These are phyloP conservation scores for Carassius gibelio DNA, from an alignment of 2,113 vertebrate genomes.

Conservation along the genomic window DNA sequence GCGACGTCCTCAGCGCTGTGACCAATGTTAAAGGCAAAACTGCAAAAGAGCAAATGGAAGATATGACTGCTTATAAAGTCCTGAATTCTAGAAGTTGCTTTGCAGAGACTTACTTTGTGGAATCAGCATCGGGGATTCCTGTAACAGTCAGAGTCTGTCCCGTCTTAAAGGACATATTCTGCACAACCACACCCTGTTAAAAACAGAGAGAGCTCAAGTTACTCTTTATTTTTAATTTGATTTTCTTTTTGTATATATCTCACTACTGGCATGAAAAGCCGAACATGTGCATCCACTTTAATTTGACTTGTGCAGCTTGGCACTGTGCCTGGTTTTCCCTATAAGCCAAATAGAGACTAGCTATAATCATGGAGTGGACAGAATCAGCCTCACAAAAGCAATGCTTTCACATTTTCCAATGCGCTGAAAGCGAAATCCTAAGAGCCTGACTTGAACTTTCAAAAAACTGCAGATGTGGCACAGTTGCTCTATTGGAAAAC, in stretches of 20 bases:
- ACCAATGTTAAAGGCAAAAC: slow-evolving; percentile 75
- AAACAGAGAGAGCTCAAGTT: neutral
- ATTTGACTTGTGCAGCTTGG: slow-evolving; percentile 27
- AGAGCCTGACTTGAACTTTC: slow-evolving; percentile 1
- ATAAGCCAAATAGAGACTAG: slow-evolving; percentile 12
- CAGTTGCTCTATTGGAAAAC: slow-evolving; percentile 1
- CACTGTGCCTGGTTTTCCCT: slow-evolving; percentile 22
- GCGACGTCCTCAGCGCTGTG: slow-evolving; percentile 64
- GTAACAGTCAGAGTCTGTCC: slow-evolving; percentile 74
- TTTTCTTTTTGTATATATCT: neutral
- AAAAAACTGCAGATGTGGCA: slow-evolving; percentile 49
- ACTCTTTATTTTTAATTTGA: neutral
- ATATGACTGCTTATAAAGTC: neutral
- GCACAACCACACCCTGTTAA: slow-evolving; percentile 66
- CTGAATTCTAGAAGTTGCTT: neutral
- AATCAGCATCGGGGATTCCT: slow-evolving; percentile 66
- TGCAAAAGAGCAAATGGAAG: slow-evolving; percentile 40
- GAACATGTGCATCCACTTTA: slow-evolving; percentile 68
- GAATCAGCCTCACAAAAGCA: slow-evolving; percentile 29
- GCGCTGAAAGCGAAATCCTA: slow-evolving; percentile 3
- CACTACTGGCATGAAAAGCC: slow-evolving; percentile 37
- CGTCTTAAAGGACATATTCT: slow-evolving; percentile 78
- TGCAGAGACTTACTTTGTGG: slow-evolving; percentile 66
- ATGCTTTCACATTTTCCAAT: slow-evolving; percentile 55
- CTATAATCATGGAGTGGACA: slow-evolving; percentile 27